Conservation (phyloP, 2,113 vertebrate species). For the Euleptes europaea region DNA sequence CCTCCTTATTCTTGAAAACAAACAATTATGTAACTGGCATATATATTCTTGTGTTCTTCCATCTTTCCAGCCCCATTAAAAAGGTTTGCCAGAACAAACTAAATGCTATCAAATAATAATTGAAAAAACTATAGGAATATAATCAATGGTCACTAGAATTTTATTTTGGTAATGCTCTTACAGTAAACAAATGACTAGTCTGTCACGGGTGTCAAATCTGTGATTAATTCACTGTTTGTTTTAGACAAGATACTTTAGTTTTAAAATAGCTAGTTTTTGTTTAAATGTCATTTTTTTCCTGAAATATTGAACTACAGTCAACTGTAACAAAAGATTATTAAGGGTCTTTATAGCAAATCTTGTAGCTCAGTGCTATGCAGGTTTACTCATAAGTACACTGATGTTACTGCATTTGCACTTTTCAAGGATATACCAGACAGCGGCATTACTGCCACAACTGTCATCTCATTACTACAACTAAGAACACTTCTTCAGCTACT, state of each 20-base stretch:
- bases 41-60: not conserved
- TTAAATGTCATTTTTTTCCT: too few species aligned
- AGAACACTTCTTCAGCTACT: not conserved
- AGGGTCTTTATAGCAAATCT: not conserved
- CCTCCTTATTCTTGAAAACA: not conserved
- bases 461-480: not conserved
- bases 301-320: not conserved
- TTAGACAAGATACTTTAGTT: too few species aligned
- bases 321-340: not conserved
- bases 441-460: not conserved
- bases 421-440: not conserved
- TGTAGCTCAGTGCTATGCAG: not conserved
- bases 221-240: too few species aligned
- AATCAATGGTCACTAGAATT: not conserved
- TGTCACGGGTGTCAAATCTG: not conserved
- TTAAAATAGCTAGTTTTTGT: too few species aligned
- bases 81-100: not conserved
- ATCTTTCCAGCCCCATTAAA: not conserved
- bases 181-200: not conserved
- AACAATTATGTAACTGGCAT: not conserved
- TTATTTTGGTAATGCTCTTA: not conserved
- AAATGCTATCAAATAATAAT: not conserved
- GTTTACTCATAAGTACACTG: too few species aligned
- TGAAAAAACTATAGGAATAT: not conserved
- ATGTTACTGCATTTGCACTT: not conserved